Evolutionary conservation across 2,113 vertebrate genomes (phyloP).

Genomic region (Zosterops japonicus): DNA sequence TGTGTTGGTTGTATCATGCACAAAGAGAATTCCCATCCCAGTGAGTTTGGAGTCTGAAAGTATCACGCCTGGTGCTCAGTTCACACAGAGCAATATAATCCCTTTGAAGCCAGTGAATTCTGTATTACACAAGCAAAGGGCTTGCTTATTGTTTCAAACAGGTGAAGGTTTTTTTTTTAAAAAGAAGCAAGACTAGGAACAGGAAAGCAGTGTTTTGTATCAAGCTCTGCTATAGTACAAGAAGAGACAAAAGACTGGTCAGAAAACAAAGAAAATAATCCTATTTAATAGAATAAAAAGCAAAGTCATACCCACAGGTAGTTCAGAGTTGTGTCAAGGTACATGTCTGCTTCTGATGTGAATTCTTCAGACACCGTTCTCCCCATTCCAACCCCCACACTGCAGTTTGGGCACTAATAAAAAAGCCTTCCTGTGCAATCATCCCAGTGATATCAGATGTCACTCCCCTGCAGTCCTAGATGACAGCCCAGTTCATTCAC

Average conservation of each 20-base stretch:
- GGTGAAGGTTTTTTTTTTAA: background rate
- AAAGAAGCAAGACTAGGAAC: background rate
- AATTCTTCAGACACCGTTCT: background rate
- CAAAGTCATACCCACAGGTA: constrained; percentile 38
- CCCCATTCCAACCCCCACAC: background rate
- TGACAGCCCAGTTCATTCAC: background rate
- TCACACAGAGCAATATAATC: constrained; percentile 2
- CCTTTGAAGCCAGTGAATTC: background rate
- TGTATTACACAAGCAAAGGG: background rate
- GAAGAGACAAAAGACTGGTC: background rate
- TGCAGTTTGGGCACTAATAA: background rate
- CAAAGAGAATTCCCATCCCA: background rate
- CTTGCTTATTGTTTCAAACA: background rate
- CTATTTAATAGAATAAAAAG: constrained; percentile 11
- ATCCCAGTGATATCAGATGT: background rate
- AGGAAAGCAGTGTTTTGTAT: background rate
- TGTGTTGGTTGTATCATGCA: background rate
- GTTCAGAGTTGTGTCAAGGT: constrained; percentile 25
- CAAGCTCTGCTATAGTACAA: background rate
- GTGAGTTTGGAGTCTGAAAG: background rate
- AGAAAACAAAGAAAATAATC: background rate
- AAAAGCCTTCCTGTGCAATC: background rate
- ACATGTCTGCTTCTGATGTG: constrained; percentile 38
- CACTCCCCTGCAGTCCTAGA: background rate
- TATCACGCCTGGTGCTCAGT: background rate